Base-by-base conservation (phyloP, 2,113 vertebrate species). In the Rhabdornis inornatus region DNA sequence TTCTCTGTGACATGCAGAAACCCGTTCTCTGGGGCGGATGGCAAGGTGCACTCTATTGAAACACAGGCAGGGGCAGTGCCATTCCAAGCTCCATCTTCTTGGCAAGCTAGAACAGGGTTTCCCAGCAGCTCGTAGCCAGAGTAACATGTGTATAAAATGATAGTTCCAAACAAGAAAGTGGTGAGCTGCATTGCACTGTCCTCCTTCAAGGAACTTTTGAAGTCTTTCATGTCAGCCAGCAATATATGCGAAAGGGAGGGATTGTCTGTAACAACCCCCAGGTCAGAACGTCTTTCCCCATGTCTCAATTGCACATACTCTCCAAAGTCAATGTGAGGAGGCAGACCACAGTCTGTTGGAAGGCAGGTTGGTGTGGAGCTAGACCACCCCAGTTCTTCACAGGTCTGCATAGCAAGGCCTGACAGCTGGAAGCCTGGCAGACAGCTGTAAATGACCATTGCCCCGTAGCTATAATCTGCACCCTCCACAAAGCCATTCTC, bases 371-470 rank as follows among this genome's bases (percentile, higher is more conserved):
- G 99, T 30, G 98, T 97, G 42, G 98, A 93, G 90, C 99, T 98
- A 6, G 99, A 99, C 99, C 99, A 99, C 12, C 99, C 99, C 0
- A 95, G 90, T 95, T 99, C 99, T 97, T 99, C 99, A 84, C 99
- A 99, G 70, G 99, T 99, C 86, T 99, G 98, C 96, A 99, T 99
- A 94, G 98, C 98, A 53, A 98, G 99, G 10, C 99, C 99, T 27
- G 98, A 94, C 2, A 99, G 97, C 93, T 99, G 99, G 90, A 98
- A 99, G 40, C 99, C 99, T 40, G 99, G 99, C 39, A 99, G 98
- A 76, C 99, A 99, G 95, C 99, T 99, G 83, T 99, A 99, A 97
- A 99, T 99, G n/a, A 99, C 99, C 92, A 99, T 99, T 57, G 99
- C 98, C 2, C 99, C 99, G 4, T 98, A 99, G 91, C 98, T 99